Conservation (phyloP, 2,888 invertebrate species). For the Ligdia adustata region DNA sequence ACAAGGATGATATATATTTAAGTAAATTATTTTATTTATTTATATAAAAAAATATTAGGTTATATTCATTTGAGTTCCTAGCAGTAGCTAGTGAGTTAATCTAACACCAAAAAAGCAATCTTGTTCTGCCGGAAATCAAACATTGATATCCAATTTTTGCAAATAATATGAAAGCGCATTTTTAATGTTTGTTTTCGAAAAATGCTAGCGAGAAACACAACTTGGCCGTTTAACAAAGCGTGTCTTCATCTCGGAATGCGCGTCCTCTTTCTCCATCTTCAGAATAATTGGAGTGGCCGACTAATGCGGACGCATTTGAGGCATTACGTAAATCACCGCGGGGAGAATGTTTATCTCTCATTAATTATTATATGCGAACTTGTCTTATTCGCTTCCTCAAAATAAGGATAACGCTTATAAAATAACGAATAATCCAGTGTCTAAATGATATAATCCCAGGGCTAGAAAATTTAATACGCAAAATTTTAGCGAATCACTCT, state of each 20-base stretch:
- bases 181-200: constrained; percentile 14
- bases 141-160: not conserved
- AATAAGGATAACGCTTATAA: too few species aligned
- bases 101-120: too few species aligned
- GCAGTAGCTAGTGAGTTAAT: too few species aligned
- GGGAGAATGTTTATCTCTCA: constrained; percentile 43
- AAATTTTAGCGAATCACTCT: too few species aligned
- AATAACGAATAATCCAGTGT: too few species aligned
- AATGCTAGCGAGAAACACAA: constrained; percentile 20
- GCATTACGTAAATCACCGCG: constrained; percentile 49
- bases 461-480: too few species aligned
- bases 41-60: too few species aligned
- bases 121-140: not conserved
- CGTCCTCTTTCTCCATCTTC: constrained; percentile 51
- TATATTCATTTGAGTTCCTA: too few species aligned
- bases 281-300: constrained; percentile 67
- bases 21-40: too few species aligned
- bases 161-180: too few species aligned
- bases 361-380: constrained; percentile 12
- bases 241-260: constrained; percentile 48
- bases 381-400: not conserved
- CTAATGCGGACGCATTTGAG: constrained; percentile 51
- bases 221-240: constrained; percentile 46
- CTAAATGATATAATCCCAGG: too few species aligned
- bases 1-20: too few species aligned